These are phyloP conservation scores for Meliscaeva auricollis DNA, from an alignment of 2,888 invertebrate species.

Conservation along the genomic window DNA sequence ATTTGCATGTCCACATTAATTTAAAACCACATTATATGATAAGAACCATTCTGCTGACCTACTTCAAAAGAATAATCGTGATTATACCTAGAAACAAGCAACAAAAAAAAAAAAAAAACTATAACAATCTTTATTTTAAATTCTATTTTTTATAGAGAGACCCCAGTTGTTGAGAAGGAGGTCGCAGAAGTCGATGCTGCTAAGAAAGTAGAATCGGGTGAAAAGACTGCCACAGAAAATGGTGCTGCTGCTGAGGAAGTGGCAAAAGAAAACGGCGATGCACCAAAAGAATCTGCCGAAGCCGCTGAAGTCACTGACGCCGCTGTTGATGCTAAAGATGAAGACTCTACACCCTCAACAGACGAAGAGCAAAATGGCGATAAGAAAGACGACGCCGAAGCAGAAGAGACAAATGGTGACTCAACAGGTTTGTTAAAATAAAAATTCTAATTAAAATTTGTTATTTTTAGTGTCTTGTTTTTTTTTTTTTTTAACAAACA, in stretches of 20 bases:
- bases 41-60: slow-evolving; percentile 5
- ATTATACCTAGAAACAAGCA: not conserved
- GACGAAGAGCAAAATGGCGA: slow-evolving; percentile 77
- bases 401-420: slow-evolving; percentile 82
- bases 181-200: slow-evolving; percentile 81
- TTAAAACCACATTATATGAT: not conserved
- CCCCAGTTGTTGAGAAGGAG: slow-evolving; percentile 83
- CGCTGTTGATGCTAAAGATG: slow-evolving; percentile 79
- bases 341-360: slow-evolving; percentile 77
- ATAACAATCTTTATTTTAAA: slow-evolving; percentile 1
- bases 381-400: slow-evolving; percentile 76
- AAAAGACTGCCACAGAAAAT: slow-evolving; percentile 81
- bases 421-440: slow-evolving; percentile 80
- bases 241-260: slow-evolving; percentile 79
- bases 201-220: slow-evolving; percentile 79
- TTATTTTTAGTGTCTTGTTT: not conserved
- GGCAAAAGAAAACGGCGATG: slow-evolving; percentile 81
- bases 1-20: slow-evolving; percentile 1
- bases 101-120: not conserved
- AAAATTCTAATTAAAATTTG: not conserved
- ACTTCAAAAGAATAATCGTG: not conserved
- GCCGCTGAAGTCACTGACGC: slow-evolving; percentile 78
- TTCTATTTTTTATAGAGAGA: slow-evolving; percentile 80
- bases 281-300: slow-evolving; percentile 77
- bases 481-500: not conserved